Evolutionary conservation across 2,113 vertebrate species (phyloP), one percentile per base, ranked within the genome.

Genomic region (Solenodon paradoxus): DNA sequence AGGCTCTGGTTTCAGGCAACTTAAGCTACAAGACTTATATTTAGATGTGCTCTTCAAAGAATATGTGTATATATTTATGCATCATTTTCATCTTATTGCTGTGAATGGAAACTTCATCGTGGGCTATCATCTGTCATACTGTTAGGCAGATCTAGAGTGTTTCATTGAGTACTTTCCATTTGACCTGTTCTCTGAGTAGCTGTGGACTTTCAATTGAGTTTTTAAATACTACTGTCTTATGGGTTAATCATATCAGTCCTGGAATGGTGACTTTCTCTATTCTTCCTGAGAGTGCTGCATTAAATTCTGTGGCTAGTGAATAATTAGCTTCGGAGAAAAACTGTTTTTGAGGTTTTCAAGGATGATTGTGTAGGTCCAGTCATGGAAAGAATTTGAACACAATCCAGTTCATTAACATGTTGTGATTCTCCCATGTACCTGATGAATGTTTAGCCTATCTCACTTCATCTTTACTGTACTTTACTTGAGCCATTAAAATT

Each of bases 41-140:
- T n/a, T 82, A 32, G 9, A 12, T 49, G 9, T 61, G 3, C 20
- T 20, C 51, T 87, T 66, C 35, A 13, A 45, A 45, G 13, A 15
- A 42, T 53, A 63, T 81, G 13, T 40, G 40, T 7, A 88, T 7
- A 11, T 35, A 16, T 57, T 35, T 51, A 26, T 38, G 3, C 24
- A 32, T 69, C 55, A 61, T 55, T 71, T 94, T 90, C 9, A 55
- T 59, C 57, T 81, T 82, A 2, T 26, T 89, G 17, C 9, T 68
- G 4, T 49, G 35, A 51, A 5, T 78, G 38, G 17, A 35, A 53
- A 85, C 47, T 55, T 55, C 24, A 32, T 38, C 35, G n/a, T 42
- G 16, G 7, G 22, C 13, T 80, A 24, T 0, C 11, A 12, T 45
- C 9, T n/a, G 0, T 13, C 78, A 3, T 40, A n/a, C 7, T 16